Conservation (phyloP, 1,140 invertebrate species). For the Drosophila orena region DNA sequence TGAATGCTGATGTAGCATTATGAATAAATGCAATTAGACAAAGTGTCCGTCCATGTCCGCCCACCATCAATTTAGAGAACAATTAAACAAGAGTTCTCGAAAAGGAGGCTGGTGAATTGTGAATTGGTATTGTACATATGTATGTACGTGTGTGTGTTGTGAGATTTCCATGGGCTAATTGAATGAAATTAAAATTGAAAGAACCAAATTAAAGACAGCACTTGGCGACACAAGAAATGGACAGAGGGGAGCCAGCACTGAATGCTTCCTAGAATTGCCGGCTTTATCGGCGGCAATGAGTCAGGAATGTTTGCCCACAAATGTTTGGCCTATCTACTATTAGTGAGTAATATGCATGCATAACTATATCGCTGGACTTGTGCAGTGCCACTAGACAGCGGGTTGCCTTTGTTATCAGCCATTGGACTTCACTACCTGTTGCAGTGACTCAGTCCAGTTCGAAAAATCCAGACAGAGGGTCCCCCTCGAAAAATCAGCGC, state of each 20-base stretch:
- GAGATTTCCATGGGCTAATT: constrained; percentile 76
- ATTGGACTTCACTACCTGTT: constrained; percentile 31
- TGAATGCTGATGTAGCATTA: constrained; percentile 48
- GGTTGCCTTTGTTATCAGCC: constrained; percentile 54
- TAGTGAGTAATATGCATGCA: not conserved
- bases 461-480: not conserved
- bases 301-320: constrained; percentile 4
- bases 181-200: constrained; percentile 78
- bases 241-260: not conserved
- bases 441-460: constrained; percentile 34
- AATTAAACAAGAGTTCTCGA: constrained; percentile 53
- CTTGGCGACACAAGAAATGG: constrained; percentile 26
- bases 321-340: constrained; percentile 3
- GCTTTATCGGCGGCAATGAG: constrained; percentile 23
- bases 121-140: constrained; percentile 40
- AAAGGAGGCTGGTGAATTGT: constrained; percentile 35
- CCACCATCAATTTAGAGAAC: constrained; percentile 70
- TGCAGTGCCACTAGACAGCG: constrained; percentile 41
- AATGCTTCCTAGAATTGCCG: constrained; percentile 12
- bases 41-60: constrained; percentile 54
- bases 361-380: constrained; percentile 2
- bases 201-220: constrained; percentile 39
- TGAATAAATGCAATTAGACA: constrained; percentile 70
- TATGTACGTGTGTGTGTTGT: no score
- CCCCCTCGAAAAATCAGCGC: constrained; percentile 31